A percentile compares a stretch with the other conserved stretches of the same genome.
phyloP scores from a whole-genome alignment of 2,888 invertebrate genomes.

The Caenorhabditis virilis region DNA sequence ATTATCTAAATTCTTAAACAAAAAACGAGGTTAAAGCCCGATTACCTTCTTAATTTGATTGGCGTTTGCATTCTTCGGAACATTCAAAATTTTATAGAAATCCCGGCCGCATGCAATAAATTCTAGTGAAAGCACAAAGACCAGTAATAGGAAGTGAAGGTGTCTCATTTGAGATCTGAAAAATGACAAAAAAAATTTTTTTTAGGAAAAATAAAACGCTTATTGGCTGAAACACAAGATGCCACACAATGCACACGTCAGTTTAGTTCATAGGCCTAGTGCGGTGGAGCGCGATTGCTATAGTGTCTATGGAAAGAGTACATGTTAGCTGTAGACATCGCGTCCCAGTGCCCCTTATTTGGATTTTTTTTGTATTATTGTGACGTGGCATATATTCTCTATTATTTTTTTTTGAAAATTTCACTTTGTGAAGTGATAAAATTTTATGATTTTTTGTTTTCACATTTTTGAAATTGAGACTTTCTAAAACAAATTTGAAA shows the following conservation, averaged over 20 bases:
- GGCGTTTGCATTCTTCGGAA: constrained; percentile 82
- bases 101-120: constrained; percentile 59
- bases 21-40: not conserved
- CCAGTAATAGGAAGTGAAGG: not conserved
- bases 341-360: too few species aligned
- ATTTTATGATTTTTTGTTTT: too few species aligned
- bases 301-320: too few species aligned
- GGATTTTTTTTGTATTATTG: too few species aligned
- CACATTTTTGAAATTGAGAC: too few species aligned
- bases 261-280: constrained; percentile 9
- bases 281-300: constrained; percentile 30
- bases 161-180: not conserved
- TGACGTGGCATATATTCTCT: too few species aligned
- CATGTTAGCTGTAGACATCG: too few species aligned
- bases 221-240: constrained; percentile 7
- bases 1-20: constrained; percentile 3
- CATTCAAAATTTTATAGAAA: constrained; percentile 73
- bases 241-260: constrained; percentile 39
- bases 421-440: too few species aligned
- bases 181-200: too few species aligned
- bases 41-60: constrained; percentile 91
- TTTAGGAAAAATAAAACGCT: constrained; percentile 3
- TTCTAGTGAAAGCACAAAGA: constrained; percentile 15
- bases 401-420: too few species aligned
- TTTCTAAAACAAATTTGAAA: too few species aligned